phyloP scores from a whole-genome alignment of 30 jellyfish, hydroid and myxozoan genomes.

The Euphysa ruthae region DNA sequence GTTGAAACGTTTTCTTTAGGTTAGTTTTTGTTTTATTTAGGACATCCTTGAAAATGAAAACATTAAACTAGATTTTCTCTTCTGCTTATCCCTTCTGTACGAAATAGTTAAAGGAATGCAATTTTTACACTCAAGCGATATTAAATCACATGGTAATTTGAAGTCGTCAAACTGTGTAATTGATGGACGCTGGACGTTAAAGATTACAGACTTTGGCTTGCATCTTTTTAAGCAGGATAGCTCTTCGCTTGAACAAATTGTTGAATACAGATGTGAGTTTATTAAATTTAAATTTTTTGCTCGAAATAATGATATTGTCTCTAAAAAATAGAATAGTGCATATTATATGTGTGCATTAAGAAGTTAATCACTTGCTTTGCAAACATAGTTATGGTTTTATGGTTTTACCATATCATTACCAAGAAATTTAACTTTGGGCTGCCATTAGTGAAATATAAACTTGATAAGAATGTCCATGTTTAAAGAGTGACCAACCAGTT shows the following conservation, averaged over 20 bases:
- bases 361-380: too few relatives aligned
- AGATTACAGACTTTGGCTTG: conserved; percentile 83
- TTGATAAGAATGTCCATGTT: too few relatives aligned
- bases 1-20: not conserved
- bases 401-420: too few relatives aligned
- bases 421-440: too few relatives aligned
- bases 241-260: conserved; percentile 17
- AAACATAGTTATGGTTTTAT: too few relatives aligned
- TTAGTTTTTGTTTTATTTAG: conserved; percentile 20
- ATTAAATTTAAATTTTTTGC: too few relatives aligned
- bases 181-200: conserved; percentile 88
- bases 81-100: conserved; percentile 58
- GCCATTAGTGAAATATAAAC: too few relatives aligned
- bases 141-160: conserved; percentile 79
- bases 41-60: conserved; percentile 80
- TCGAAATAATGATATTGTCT: too few relatives aligned
- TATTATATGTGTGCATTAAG: too few relatives aligned
- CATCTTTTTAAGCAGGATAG: conserved; percentile 56
- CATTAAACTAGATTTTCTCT: conserved; percentile 65
- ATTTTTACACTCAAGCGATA: conserved; percentile 63
- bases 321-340: too few relatives aligned
- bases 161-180: conserved; percentile 81
- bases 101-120: conserved; percentile 80
- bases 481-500: too few relatives aligned
- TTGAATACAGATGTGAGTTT: conserved; percentile 42